Evolutionary conservation across 2,888 invertebrate genomes (phyloP), one percentile per base, ranked within the genome.

Genomic region (Camponotus fellah): DNA sequence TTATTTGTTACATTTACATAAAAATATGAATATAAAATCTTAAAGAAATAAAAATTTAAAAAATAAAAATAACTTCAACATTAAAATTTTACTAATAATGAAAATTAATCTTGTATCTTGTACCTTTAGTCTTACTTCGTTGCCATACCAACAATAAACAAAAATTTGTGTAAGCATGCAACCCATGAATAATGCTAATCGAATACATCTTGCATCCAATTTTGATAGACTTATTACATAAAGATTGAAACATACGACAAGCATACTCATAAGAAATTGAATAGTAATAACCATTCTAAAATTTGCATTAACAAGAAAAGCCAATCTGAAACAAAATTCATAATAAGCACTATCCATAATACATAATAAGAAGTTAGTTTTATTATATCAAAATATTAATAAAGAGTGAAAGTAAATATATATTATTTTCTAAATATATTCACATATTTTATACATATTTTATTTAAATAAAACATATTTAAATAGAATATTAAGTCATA

Each of bases 111-210:
- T 26, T 26, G 26, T 26, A 26, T 2, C 4, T 12, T 4, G 12
- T 60, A 88, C 90, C 87, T 88, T 88, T 2, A 85, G 4, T 12
- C 75, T 86, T 6, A 90, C 83, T 32, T 89, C 81, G 62, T 88
- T 89, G 2, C 91, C 91, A 53, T 77, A 89, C 88, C 89, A 89
- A 17, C 90, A 90, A 68, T 83, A 88, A 32, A 85, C 68, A 14
- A 87, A 89, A 21, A 91, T 88, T 64, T 90, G 83, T n/a, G 65
- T 60, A 17, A 90, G 21, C 56, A 89, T 89, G 12, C 87, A 87
- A 4, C 62, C 40, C 14, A 87, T 80, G 46, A 75, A 89, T n/a
- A 85, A 26, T 8, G 75, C 68, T 3, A 88, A 21, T 21, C 72
- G 46, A 0, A 81, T 2, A n/a, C 87, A 84, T 10, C 85, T 85